phyloP scores from a whole-genome alignment of 2,888 invertebrate species.

The Macaria liturata region DNA sequence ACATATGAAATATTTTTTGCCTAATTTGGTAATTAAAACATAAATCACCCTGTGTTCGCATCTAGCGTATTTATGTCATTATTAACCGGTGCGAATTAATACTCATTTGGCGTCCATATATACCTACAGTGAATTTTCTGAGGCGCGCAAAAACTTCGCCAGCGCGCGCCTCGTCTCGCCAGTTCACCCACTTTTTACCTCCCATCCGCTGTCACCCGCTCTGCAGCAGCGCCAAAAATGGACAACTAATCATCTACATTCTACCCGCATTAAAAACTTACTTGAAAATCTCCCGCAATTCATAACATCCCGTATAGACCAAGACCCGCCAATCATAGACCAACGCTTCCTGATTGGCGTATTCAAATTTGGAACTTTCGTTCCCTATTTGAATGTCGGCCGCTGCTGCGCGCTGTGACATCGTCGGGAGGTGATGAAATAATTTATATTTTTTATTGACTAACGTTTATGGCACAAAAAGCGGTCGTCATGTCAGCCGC shows the following conservation, averaged over 20 bases:
- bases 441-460: slow-evolving; percentile 56
- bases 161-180: slow-evolving; percentile 40
- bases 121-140: slow-evolving; percentile 67
- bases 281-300: slow-evolving; percentile 7
- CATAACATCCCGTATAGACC: slow-evolving; percentile 8
- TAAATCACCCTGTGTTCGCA: slow-evolving; percentile 62
- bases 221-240: slow-evolving; percentile 24
- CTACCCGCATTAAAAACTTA: not conserved
- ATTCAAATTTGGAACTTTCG: slow-evolving; percentile 53
- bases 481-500: slow-evolving; percentile 68
- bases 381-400: slow-evolving; percentile 45
- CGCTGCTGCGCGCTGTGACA: slow-evolving; percentile 36
- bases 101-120: slow-evolving; percentile 79
- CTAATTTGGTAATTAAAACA: not conserved
- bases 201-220: slow-evolving; percentile 10
- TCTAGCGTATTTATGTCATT: slow-evolving; percentile 82
- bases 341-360: slow-evolving; percentile 53
- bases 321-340: slow-evolving; percentile 53
- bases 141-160: slow-evolving; percentile 60
- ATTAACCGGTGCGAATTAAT: slow-evolving; percentile 82
- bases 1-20: too few relatives aligned
- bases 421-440: slow-evolving; percentile 54
- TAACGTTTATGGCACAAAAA: slow-evolving; percentile 62
- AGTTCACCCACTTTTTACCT: slow-evolving; percentile 35
- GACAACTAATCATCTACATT: slow-evolving; percentile 29